Conservation (phyloP, 2,113 vertebrate species). For the Romanogobio albipinnatus region DNA sequence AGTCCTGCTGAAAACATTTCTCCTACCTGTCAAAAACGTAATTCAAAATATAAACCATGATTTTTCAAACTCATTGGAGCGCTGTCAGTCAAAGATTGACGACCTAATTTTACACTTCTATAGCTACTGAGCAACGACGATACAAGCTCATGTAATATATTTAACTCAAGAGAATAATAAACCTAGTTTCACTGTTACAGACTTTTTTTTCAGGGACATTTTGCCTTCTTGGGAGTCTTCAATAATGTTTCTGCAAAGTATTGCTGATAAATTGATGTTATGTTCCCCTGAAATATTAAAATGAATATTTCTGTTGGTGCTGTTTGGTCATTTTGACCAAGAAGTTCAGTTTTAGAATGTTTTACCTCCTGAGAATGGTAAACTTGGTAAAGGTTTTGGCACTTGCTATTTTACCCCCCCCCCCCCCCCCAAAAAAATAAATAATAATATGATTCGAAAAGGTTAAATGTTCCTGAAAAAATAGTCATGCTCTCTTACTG, state of each 20-base stretch:
- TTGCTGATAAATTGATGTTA: neutral
- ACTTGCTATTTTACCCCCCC: too few species aligned
- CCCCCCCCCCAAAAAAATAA: too few species aligned
- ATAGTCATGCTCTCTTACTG: too few species aligned
- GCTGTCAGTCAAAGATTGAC: slow-evolving; percentile 9
- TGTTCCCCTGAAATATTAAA: neutral
- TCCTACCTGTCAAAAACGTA: slow-evolving; percentile 2
- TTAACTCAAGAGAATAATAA: neutral
- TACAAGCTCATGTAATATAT: slow-evolving; percentile 7
- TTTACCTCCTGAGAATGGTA: too few species aligned
- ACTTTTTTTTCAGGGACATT: neutral
- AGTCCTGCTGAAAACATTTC: slow-evolving; percentile 26
- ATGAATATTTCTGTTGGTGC: too few species aligned
- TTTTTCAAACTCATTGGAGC: neutral
- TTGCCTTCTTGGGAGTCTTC: neutral
- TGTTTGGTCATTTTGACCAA: too few species aligned
- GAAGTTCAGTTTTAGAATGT: too few species aligned
- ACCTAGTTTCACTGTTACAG: neutral
- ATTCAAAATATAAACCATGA: neutral
- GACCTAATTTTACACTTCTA: slow-evolving; percentile 28
- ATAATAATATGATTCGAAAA: too few species aligned
- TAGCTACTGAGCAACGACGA: slow-evolving; percentile 6
- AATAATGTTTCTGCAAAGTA: neutral
- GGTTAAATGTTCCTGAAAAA: too few species aligned
- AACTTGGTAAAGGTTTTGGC: too few species aligned